A percentile compares a stretch with the other conserved stretches of the same genome.
phyloP scores from a whole-genome alignment of 1,140 invertebrate genomes.

The Heliconius nattereri region DNA sequence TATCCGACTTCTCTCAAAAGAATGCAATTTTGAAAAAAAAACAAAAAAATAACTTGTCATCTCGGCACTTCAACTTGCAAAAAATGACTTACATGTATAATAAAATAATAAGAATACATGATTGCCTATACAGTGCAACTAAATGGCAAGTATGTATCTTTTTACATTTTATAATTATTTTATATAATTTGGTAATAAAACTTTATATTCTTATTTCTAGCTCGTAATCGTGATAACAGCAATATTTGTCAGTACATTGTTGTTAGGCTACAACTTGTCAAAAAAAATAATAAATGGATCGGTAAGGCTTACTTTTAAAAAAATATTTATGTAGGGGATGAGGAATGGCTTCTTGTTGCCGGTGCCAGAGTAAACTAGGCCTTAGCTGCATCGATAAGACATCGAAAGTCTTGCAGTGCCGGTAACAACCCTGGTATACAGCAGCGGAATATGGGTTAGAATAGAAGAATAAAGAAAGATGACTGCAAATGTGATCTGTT shows the following conservation, averaged over 20 bases:
- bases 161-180: too few relatives aligned
- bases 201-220: neutral
- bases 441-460: too few relatives aligned
- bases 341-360: too few relatives aligned
- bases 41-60: neutral
- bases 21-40: neutral
- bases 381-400: too few relatives aligned
- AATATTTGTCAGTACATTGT: neutral
- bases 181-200: neutral
- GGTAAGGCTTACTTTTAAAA: neutral
- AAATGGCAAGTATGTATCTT: slow-evolving; percentile 62
- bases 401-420: too few relatives aligned
- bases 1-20: neutral
- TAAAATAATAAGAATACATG: slow-evolving; percentile 52
- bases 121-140: slow-evolving; percentile 53
- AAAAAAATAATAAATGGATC: neutral
- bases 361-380: too few relatives aligned
- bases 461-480: too few relatives aligned
- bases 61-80: slow-evolving; percentile 40
- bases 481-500: too few relatives aligned
- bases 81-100: slow-evolving; percentile 59
- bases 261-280: neutral
- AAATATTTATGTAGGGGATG: too few relatives aligned
- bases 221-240: neutral
- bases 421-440: too few relatives aligned